Conservation (phyloP, 2,113 vertebrate genomes). For the Ciconia boyciana region DNA sequence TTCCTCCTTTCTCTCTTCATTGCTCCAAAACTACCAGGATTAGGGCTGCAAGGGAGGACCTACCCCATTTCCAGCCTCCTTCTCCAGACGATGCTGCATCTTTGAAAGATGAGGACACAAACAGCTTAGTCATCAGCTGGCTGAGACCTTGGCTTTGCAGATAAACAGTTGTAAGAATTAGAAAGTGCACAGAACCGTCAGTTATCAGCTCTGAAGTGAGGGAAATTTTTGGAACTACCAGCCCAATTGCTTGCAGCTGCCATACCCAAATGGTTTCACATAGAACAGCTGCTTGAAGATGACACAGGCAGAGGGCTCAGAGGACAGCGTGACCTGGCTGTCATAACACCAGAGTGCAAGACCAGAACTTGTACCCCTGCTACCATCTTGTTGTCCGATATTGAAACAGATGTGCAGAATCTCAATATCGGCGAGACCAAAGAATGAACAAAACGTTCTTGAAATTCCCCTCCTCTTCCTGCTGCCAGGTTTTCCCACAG, state of each 20-base stretch:
- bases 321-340: not conserved
- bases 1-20: not conserved
- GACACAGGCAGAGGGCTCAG: not conserved
- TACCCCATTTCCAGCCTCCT: not conserved
- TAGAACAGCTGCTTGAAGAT: not conserved
- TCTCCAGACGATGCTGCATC: not conserved
- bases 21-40: not conserved
- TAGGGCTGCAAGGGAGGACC: not conserved
- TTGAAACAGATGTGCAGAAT: not conserved
- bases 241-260: not conserved
- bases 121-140: too few relatives aligned
- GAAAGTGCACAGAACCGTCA: not conserved
- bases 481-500: not conserved
- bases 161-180: not conserved
- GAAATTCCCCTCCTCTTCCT: not conserved
- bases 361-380: not conserved
- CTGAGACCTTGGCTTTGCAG: not conserved
- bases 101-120: not conserved
- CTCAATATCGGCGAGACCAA: fast-evolving
- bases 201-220: not conserved
- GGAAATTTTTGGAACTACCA: not conserved
- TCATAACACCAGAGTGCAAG: not conserved
- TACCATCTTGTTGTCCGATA: not conserved
- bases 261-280: not conserved
- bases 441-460: fast-evolving